phyloP scores from a whole-genome alignment of 2,888 invertebrate genomes.

The Autographa gamma region DNA sequence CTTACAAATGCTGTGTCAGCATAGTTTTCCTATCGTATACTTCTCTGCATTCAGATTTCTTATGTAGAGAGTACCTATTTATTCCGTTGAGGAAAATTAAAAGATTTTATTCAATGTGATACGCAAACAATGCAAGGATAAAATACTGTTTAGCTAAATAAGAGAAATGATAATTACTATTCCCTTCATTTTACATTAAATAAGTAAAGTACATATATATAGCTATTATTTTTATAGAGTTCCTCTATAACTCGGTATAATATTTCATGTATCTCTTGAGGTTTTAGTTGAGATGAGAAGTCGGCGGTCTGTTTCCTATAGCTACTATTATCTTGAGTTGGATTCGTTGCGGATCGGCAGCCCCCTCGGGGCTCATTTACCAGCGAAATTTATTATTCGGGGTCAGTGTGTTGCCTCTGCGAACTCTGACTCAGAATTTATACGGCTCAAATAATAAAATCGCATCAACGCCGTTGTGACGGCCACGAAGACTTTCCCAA shows the following conservation, averaged over 20 bases:
- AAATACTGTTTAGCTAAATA: no score
- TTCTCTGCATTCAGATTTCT: background rate
- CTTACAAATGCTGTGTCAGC: slow-evolving; percentile 8
- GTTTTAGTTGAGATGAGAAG: slow-evolving; percentile 15
- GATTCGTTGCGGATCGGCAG: slow-evolving; percentile 48
- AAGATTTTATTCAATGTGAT: background rate
- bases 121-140: background rate
- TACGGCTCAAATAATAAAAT: slow-evolving; percentile 55
- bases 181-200: background rate
- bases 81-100: background rate
- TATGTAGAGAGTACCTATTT: background rate
- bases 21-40: background rate
- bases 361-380: slow-evolving; percentile 57
- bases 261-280: slow-evolving; percentile 11
- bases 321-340: slow-evolving; percentile 51
- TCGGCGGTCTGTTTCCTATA: slow-evolving; percentile 38
- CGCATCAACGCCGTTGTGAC: slow-evolving; percentile 37
- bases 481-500: slow-evolving; percentile 42
- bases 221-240: background rate
- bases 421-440: slow-evolving; percentile 58
- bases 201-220: background rate
- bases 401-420: slow-evolving; percentile 61
- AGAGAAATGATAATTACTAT: background rate
- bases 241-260: background rate
- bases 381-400: slow-evolving; percentile 61